A percentile compares a stretch with the other conserved stretches of the same genome.
Conservation (phyloP, 2,888 invertebrate genomes). For the Ypsolopha scabrella region DNA sequence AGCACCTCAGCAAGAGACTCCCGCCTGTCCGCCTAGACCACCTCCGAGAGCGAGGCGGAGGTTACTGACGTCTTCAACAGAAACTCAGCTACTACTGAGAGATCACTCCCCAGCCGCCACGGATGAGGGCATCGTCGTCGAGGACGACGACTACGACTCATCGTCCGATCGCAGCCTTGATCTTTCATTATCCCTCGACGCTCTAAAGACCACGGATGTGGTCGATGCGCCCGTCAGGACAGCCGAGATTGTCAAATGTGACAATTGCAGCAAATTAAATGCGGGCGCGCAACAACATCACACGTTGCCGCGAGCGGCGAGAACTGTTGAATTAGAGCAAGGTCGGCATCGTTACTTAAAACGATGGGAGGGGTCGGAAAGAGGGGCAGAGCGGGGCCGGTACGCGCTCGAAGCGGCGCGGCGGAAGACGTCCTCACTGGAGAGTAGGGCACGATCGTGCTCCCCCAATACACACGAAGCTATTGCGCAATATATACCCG, state of each 20-base stretch:
- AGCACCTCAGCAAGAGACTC: constrained; percentile 38
- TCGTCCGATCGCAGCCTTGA: constrained; percentile 69
- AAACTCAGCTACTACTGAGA: constrained; percentile 47
- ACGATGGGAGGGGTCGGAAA: constrained; percentile 56
- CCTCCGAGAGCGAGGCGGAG: constrained; percentile 59
- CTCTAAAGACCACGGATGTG: constrained; percentile 54
- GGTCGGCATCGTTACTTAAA: constrained; percentile 54
- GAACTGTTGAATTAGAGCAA: constrained; percentile 46
- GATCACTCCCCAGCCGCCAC: constrained; percentile 63
- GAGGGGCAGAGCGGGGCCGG: constrained; percentile 51
- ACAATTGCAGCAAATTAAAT: constrained; percentile 57
- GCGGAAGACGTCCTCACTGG: constrained; percentile 50
- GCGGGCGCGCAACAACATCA: constrained; percentile 39
- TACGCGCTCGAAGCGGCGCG: constrained; percentile 53
- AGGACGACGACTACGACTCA: constrained; percentile 68
- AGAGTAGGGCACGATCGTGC: constrained; percentile 55
- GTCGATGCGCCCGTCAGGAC: constrained; percentile 53
- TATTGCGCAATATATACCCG: constrained; percentile 75
- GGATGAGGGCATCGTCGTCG: constrained; percentile 66
- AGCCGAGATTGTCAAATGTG: constrained; percentile 57
- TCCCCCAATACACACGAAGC: constrained; percentile 59
- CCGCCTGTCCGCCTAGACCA: constrained; percentile 46
- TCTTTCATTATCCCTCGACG: constrained; percentile 56
- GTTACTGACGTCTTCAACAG: constrained; percentile 44
- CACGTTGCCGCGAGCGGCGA: constrained; percentile 54